phyloP scores from a whole-genome alignment of 2,888 invertebrate species.

The Leucophenga maculata region DNA sequence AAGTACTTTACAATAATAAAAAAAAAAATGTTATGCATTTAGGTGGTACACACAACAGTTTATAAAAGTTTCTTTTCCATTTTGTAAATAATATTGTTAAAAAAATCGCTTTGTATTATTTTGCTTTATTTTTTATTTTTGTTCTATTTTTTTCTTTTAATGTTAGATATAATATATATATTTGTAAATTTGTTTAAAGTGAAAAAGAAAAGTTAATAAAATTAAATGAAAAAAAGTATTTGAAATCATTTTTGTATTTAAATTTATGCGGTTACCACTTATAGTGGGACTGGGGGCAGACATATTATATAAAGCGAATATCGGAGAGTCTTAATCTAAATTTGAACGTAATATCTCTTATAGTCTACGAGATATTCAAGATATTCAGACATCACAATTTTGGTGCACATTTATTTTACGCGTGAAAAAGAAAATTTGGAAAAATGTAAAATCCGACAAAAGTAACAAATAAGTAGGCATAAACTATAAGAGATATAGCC shows the following conservation, averaged over 20 bases:
- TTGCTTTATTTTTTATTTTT: constrained; percentile 2
- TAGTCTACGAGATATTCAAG: too few relatives aligned
- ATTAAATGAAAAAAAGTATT: background rate
- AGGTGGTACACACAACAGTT: background rate
- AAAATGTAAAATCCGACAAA: too few relatives aligned
- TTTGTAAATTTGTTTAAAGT: constrained; percentile 4
- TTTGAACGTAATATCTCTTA: too few relatives aligned
- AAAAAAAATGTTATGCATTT: background rate
- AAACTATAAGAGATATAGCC: too few relatives aligned
- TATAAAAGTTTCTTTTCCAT: background rate
- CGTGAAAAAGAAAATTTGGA: too few relatives aligned
- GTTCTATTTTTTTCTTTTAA: background rate
- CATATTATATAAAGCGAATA: too few relatives aligned
- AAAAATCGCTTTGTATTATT: background rate
- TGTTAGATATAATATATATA: background rate
- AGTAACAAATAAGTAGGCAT: too few relatives aligned
- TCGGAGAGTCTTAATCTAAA: too few relatives aligned
- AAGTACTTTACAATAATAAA: constrained; percentile 13
- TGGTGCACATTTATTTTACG: too few relatives aligned
- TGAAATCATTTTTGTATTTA: background rate
- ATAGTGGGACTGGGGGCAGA: too few relatives aligned
- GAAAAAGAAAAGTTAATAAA: background rate
- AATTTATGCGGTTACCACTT: too few relatives aligned
- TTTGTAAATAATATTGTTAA: background rate
- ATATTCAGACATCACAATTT: too few relatives aligned